Evolutionary conservation across 35 echinoderm and acorn worm genomes (phyloP), one percentile per base, ranked within the genome.

Genomic region (Lytechinus variegatus): DNA sequence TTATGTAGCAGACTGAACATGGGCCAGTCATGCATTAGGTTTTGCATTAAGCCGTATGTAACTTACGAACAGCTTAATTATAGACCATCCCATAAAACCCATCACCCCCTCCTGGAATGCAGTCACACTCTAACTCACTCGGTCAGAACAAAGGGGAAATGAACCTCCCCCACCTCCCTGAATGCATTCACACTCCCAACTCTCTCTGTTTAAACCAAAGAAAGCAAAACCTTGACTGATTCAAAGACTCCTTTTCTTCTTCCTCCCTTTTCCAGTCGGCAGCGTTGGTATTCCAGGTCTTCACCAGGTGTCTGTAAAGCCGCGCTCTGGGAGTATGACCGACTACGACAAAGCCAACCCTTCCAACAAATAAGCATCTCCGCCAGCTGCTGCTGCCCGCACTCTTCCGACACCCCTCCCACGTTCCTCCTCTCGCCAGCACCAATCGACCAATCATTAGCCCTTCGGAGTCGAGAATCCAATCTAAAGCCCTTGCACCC

Each of bases 261-360:
- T 90, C 52, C 52, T 90, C 10, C 52, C 88, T 90, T 54, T 44
- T 93, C n/a, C 55, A 93, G 92, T 93, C 57, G 92, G 53, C 55
- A 93, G 92, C 55, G 53, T 93, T 13, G 92, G 92, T 53, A 93
- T 93, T 54, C 92, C 92, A n/a, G 92, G 92, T 28, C 92, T 93
- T 53, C 92, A 93, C 92, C 92, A 93, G 54, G 9, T 93, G 1
- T 93, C 92, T 27, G 92, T 93, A 10, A 93, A 93, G 92, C 92
- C 92, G 13, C 92, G 92, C 21, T 93, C 92, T 54, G 92, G 92
- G 13, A 93, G 92, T 54, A 93, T 93, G 92, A 93, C 92, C 14
- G 92, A 93, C 92, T 93, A 93, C 55, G 92, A 93, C 92, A 54
- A 93, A 57, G 52, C 92, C 92, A 93, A 93, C 13, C 53, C 92